These are phyloP conservation scores for Hartigia nigra DNA, from an alignment of 2,888 invertebrate species.

Conservation along the genomic window DNA sequence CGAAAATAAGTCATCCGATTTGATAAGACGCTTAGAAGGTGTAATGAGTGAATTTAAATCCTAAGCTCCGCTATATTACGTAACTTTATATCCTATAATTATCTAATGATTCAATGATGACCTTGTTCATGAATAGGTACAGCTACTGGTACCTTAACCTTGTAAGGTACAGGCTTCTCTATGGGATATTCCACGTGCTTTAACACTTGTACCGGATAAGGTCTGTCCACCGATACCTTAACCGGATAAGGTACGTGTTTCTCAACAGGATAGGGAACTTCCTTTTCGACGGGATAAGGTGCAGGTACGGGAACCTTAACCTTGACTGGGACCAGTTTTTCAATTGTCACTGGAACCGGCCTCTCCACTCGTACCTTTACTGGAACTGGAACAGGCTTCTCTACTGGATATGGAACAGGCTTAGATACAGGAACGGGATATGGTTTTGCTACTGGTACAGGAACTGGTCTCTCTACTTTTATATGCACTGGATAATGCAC, in stretches of 20 bases:
- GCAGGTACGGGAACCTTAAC: slow-evolving; percentile 61
- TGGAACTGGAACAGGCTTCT: slow-evolving; percentile 74
- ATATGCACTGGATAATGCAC: slow-evolving; percentile 65
- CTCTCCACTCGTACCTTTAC: slow-evolving; percentile 67
- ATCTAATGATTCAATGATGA: slow-evolving; percentile 70
- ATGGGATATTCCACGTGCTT: slow-evolving; percentile 82
- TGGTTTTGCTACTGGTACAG: slow-evolving; percentile 67
- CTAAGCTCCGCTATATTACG: background rate
- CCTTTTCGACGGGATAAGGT: slow-evolving; percentile 69
- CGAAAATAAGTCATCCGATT: background rate
- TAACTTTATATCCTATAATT: background rate
- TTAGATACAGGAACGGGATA: slow-evolving; percentile 79
- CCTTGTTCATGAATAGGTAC: slow-evolving; percentile 75
- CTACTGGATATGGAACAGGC: slow-evolving; percentile 76
- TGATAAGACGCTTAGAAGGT: background rate
- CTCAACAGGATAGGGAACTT: slow-evolving; percentile 78
- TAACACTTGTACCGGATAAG: slow-evolving; percentile 78
- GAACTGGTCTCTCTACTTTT: slow-evolving; percentile 76
- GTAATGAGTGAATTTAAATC: background rate
- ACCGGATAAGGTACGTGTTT: slow-evolving; percentile 80
- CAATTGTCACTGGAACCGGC: slow-evolving; percentile 71
- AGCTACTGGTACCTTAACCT: slow-evolving; percentile 64
- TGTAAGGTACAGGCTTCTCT: slow-evolving; percentile 69
- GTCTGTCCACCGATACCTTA: slow-evolving; percentile 76
- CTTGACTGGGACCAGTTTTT: slow-evolving; percentile 68